Evolutionary conservation across 30 jellyfish, hydroid and myxozoan genomes (phyloP).

Genomic region (Cassiopea andromeda): DNA sequence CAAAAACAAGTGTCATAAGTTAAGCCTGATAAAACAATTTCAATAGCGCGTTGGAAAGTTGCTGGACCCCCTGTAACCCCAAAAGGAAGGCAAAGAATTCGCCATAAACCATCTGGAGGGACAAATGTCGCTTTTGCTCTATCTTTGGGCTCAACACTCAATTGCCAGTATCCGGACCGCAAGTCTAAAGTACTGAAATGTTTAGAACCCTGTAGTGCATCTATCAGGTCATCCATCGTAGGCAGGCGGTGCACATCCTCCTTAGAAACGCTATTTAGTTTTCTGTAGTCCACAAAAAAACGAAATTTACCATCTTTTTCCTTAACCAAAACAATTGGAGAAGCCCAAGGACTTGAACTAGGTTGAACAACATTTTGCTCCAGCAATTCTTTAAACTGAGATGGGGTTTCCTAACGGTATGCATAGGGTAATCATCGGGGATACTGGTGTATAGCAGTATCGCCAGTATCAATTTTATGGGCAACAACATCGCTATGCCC

Average conservation of each 20-base stretch:
- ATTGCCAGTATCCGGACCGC: conserved; percentile 69
- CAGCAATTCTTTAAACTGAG: conserved; percentile 48
- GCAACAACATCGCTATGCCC: conserved; percentile 45
- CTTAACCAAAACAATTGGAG: conserved; percentile 62
- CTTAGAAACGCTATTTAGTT: conserved; percentile 46
- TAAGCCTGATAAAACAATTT: conserved; percentile 62
- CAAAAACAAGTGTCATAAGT: conserved; percentile 47
- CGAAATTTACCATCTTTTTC: conserved; percentile 69
- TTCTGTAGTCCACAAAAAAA: conserved; percentile 55
- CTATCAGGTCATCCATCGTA: conserved; percentile 38
- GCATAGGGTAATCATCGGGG: conserved; percentile 66
- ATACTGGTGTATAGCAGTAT: conserved; percentile 45
- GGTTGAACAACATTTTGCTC: conserved; percentile 59
- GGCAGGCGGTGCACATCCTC: conserved; percentile 70
- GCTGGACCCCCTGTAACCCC: conserved; percentile 69
- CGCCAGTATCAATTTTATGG: conserved; percentile 57
- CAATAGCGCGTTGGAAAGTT: conserved; percentile 73
- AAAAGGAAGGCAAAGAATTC: conserved; percentile 52
- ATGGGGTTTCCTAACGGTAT: conserved; percentile 37
- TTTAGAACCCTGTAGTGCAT: conserved; percentile 42
- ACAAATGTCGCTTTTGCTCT: conserved; percentile 50
- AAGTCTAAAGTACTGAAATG: conserved; percentile 45
- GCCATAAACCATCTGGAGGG: conserved; percentile 53
- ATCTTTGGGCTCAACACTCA: conserved; percentile 44
- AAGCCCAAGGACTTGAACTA: conserved; percentile 59